These are phyloP conservation scores for Nymphalis urticae DNA, from an alignment of 2,888 invertebrate genomes.

Conservation along the genomic window DNA sequence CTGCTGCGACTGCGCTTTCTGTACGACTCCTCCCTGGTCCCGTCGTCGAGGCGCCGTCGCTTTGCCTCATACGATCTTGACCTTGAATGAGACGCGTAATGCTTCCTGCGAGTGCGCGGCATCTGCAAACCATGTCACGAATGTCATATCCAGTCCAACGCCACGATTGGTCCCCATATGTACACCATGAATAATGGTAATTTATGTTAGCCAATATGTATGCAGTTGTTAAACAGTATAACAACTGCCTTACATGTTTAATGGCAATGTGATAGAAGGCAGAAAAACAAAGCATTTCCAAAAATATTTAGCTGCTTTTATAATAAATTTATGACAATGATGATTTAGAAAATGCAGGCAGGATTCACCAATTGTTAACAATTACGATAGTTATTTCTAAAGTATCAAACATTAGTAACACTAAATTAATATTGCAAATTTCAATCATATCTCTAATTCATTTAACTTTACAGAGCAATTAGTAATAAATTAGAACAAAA, in stretches of 20 bases:
- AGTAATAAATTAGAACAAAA: no score
- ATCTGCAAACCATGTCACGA: slow-evolving; percentile 79
- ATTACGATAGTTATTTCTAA: no score
- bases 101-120: slow-evolving; percentile 91
- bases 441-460: no score
- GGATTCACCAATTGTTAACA: no score
- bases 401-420: no score
- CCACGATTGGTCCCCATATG: slow-evolving; percentile 6
- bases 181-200: slow-evolving; percentile 43
- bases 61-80: slow-evolving; percentile 85
- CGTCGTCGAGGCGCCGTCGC: slow-evolving; percentile 85
- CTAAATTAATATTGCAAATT: no score
- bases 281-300: slow-evolving; percentile 4
- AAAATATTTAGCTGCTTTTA: not conserved
- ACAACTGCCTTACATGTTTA: slow-evolving; percentile 35
- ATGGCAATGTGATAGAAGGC: slow-evolving; percentile 31
- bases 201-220: slow-evolving; percentile 40
- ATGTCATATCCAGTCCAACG: not conserved
- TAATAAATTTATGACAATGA: not conserved
- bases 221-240: slow-evolving; percentile 39
- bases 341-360: not conserved
- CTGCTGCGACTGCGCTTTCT: slow-evolving; percentile 76
- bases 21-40: slow-evolving; percentile 67
- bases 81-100: slow-evolving; percentile 85
- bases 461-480: no score